Evolutionary conservation across 2,888 invertebrate species (phyloP).

Genomic region (Acleris emargana): DNA sequence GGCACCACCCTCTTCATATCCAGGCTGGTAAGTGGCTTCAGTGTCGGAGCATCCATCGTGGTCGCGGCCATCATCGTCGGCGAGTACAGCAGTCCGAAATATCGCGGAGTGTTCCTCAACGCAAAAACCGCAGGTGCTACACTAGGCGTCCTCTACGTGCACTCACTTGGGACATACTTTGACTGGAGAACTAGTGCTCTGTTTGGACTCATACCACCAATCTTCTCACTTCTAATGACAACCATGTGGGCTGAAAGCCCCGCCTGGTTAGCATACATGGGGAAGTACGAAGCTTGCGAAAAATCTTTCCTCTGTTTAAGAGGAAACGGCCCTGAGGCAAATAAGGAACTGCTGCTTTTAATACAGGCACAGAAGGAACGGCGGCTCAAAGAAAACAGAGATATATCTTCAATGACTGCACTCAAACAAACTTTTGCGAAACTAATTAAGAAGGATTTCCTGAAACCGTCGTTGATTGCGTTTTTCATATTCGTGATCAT

Average conservation of each 20-base stretch:
- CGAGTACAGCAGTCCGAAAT: conserved; percentile 60
- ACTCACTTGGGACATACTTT: conserved; percentile 50
- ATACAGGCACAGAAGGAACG: conserved; percentile 53
- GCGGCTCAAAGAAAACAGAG: conserved; percentile 27
- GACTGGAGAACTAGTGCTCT: conserved; percentile 57
- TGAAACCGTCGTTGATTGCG: conserved; percentile 56
- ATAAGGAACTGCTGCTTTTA: conserved; percentile 51
- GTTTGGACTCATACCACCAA: conserved; percentile 48
- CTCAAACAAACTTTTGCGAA: conserved; percentile 48
- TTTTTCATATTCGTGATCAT: conserved; percentile 50
- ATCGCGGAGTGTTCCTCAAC: conserved; percentile 62
- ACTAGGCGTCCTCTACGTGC: conserved; percentile 54
- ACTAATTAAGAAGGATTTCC: conserved; percentile 57
- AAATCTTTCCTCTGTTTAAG: conserved; percentile 78
- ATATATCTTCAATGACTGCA: conserved; percentile 35
- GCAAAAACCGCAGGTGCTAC: conserved; percentile 58
- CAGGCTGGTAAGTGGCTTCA: conserved; percentile 53
- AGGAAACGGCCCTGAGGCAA: conserved; percentile 54
- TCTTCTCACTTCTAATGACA: conserved; percentile 53
- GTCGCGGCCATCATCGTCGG: conserved; percentile 62
- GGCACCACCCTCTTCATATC: conserved; percentile 52
- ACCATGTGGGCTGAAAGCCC: conserved; percentile 84
- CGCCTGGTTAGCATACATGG: conserved; percentile 82
- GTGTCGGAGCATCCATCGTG: conserved; percentile 50
- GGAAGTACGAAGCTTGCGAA: conserved; percentile 73